A percentile compares a stretch with the other conserved stretches of the same genome.
phyloP scores from a whole-genome alignment of 2,888 invertebrate genomes.

The Eupithecia abbreviata region DNA sequence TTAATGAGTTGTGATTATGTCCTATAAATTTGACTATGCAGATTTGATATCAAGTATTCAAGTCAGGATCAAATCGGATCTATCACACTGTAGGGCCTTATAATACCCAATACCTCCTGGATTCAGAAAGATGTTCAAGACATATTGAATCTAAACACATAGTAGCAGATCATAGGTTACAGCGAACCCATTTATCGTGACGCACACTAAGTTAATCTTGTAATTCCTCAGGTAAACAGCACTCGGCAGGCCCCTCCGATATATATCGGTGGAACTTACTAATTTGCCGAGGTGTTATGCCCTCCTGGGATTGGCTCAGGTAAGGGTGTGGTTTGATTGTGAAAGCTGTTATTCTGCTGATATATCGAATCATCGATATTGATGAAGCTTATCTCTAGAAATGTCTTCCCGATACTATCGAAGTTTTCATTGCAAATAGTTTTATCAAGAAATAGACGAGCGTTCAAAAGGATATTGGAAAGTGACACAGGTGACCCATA shows the following conservation, averaged over 20 bases:
- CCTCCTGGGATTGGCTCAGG: conserved; percentile 30
- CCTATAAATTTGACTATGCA: background rate
- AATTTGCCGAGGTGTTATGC: conserved; percentile 44
- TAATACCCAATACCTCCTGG: background rate
- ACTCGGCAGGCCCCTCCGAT: conserved; percentile 43
- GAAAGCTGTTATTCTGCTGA: conserved; percentile 16
- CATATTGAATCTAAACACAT: conserved; percentile 12
- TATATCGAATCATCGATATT: background rate
- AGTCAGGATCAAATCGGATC: background rate
- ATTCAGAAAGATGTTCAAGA: background rate
- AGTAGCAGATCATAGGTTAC: conserved; percentile 7
- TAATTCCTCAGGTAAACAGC: conserved; percentile 36
- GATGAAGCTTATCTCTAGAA: background rate
- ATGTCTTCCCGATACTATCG: background rate
- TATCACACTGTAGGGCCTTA: background rate
- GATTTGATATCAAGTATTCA: background rate
- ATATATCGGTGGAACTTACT: conserved; percentile 47
- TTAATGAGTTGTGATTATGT: background rate
- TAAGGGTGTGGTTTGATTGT: conserved; percentile 34
- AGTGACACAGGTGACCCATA: background rate
- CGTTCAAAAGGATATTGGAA: background rate
- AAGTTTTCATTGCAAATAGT: background rate
- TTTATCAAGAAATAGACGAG: background rate
- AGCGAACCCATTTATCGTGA: conserved; percentile 9
- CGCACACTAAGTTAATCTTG: conserved; percentile 24